Percentiles rank a stretch among this genome's conserved stretches.
Conservation (phyloP, 2,888 invertebrate species). For the Mesochorus sp. region DNA sequence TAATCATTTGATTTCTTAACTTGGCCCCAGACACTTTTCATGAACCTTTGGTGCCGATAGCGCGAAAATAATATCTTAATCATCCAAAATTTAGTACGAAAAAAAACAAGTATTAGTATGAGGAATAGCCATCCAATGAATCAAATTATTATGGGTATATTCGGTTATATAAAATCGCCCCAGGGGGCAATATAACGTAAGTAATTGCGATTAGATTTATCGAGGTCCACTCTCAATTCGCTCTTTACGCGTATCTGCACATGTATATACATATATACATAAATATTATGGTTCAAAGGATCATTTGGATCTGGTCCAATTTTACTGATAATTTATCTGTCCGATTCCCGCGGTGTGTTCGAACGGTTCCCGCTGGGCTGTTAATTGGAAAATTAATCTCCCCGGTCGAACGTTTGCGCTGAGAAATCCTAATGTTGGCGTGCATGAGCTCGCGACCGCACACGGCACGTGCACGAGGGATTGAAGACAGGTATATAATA, state of each 20-base stretch:
- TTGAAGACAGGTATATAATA: background rate
- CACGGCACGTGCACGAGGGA: conserved; percentile 21
- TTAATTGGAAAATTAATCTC: conserved; percentile 77
- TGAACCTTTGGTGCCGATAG: too few relatives aligned
- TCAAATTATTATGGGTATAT: conserved; percentile 48
- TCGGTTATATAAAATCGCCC: conserved; percentile 29
- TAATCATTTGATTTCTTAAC: too few relatives aligned
- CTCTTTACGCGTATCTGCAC: conserved; percentile 32
- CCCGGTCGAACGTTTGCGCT: conserved; percentile 58
- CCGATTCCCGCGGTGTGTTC: conserved; percentile 61
- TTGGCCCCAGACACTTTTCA: too few relatives aligned
- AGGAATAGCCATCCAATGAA: conserved; percentile 13
- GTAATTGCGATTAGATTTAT: conserved; percentile 64
- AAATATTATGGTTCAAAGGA: conserved; percentile 18
- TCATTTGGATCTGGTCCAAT: conserved; percentile 70
- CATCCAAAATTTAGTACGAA: background rate
- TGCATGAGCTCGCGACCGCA: conserved; percentile 15
- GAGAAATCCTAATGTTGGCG: conserved; percentile 68
- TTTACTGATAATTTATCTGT: conserved; percentile 74
- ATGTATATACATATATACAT: conserved; percentile 30
- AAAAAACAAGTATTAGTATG: too few relatives aligned
- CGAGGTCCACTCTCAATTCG: conserved; percentile 31
- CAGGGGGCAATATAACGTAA: conserved; percentile 44
- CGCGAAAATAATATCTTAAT: too few relatives aligned
- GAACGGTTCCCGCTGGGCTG: conserved; percentile 71